phyloP scores from a whole-genome alignment of 2,113 vertebrate genomes.

The Etheostoma cragini region DNA sequence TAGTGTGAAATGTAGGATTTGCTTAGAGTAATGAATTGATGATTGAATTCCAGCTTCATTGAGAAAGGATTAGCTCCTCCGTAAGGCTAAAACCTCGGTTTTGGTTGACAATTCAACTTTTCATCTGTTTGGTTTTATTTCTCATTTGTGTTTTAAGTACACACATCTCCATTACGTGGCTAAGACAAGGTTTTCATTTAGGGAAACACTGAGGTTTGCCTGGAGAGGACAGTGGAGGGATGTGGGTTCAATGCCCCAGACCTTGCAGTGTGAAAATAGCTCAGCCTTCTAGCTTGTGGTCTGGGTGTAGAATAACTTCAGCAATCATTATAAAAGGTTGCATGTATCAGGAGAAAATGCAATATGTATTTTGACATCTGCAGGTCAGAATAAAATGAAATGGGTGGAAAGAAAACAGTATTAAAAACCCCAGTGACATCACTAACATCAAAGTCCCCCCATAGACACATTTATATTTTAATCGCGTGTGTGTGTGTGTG shows the following conservation, averaged over 20 bases:
- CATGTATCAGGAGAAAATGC: slow-evolving; percentile 68
- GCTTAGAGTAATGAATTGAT: slow-evolving; percentile 38
- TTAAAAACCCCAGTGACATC: slow-evolving; percentile 76
- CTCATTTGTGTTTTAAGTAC: slow-evolving; percentile 76
- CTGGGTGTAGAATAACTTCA: slow-evolving; percentile 76
- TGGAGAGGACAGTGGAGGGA: slow-evolving; percentile 78
- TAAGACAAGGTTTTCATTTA: slow-evolving; percentile 79
- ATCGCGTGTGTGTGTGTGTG: slow-evolving; percentile 55
- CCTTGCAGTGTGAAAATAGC: slow-evolving; percentile 85
- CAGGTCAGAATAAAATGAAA: slow-evolving; percentile 65
- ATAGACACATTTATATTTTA: slow-evolving; percentile 75
- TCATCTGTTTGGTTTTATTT: slow-evolving; percentile 68
- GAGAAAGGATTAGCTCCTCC: slow-evolving; percentile 23
- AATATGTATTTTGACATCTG: slow-evolving; percentile 75
- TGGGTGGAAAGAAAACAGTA: slow-evolving; percentile 67
- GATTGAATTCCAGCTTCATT: slow-evolving; percentile 48
- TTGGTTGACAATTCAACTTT: slow-evolving; percentile 34
- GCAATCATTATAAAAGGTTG: slow-evolving; percentile 73
- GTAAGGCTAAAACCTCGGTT: slow-evolving; percentile 18
- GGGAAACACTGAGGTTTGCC: slow-evolving; percentile 76
- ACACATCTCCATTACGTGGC: slow-evolving; percentile 70
- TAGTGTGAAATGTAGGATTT: slow-evolving; percentile 48
- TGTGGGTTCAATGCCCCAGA: slow-evolving; percentile 81
- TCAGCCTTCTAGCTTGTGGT: slow-evolving; percentile 77
- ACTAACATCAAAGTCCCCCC: slow-evolving; percentile 68